phyloP scores from a whole-genome alignment of 1,140 invertebrate species.

The Caenorhabditis remanei region DNA sequence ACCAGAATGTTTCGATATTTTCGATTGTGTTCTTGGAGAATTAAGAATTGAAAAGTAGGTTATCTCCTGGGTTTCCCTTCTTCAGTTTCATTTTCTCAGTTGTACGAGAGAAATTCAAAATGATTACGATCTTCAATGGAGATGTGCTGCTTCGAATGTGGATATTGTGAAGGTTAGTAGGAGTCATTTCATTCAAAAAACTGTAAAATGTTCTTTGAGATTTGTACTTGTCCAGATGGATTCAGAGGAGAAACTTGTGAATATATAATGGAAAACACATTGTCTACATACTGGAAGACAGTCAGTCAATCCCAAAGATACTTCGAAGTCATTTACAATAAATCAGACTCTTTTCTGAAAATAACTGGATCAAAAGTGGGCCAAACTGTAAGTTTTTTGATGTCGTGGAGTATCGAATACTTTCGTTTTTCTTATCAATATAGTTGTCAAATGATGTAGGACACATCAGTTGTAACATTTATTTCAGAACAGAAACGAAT shows the following conservation, averaged over 20 bases:
- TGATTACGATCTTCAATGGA: conserved; percentile 37
- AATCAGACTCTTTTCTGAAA: conserved; percentile 6
- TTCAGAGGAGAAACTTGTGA: conserved; percentile 49
- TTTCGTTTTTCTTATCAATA: too few species aligned
- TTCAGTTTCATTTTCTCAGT: not conserved
- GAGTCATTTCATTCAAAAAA: not conserved
- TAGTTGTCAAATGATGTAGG: too few species aligned
- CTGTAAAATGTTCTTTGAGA: not conserved
- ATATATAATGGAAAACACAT: conserved; percentile 20
- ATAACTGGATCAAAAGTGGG: not conserved
- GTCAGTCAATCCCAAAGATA: not conserved
- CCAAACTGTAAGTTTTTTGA: not conserved
- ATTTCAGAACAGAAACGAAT: too few species aligned
- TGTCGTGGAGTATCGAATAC: too few species aligned
- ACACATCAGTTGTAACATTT: too few species aligned
- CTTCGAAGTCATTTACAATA: conserved; percentile 47
- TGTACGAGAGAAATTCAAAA: not conserved
- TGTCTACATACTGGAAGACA: not conserved
- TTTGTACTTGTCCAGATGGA: conserved; percentile 28
- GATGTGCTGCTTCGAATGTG: not conserved
- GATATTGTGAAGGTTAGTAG: not conserved
- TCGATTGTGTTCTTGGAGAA: conserved; percentile 19
- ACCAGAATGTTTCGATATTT: conserved; percentile 7
- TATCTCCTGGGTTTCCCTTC: not conserved
- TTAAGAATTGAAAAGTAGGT: conserved; percentile 10